These are phyloP conservation scores for Hyperoplus immaculatus DNA, from an alignment of 2,797 vertebrate species.

Conservation along the genomic window DNA sequence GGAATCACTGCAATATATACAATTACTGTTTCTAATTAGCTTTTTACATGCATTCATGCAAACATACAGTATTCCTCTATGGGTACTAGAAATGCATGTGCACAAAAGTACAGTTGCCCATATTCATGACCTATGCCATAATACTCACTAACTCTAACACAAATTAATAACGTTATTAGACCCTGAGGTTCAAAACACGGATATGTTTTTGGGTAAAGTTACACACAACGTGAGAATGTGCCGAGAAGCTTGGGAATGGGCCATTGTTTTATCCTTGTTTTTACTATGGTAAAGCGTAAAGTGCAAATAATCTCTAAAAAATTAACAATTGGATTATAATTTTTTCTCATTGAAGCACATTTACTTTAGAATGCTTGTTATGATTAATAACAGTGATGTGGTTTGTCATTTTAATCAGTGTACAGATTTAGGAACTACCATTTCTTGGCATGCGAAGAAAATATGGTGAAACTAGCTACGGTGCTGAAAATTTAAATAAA, in stretches of 20 bases:
- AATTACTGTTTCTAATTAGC: background rate
- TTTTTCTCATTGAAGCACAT: slow-evolving; percentile 7
- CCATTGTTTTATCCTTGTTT: too few relatives aligned
- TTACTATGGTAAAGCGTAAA: too few relatives aligned
- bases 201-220: background rate
- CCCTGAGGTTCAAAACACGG: too few relatives aligned
- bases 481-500: slow-evolving; percentile 31
- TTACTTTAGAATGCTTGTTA: slow-evolving; percentile 20
- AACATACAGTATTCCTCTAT: background rate
- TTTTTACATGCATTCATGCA: slow-evolving; percentile 1
- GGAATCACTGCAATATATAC: background rate
- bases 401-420: background rate
- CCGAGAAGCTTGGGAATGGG: too few relatives aligned
- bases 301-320: background rate
- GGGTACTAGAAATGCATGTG: background rate
- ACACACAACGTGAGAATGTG: background rate
- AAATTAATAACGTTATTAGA: too few relatives aligned
- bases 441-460: slow-evolving; percentile 11
- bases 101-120: too few relatives aligned
- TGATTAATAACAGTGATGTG: background rate
- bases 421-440: slow-evolving; percentile 1
- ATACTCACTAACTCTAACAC: background rate
- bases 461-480: slow-evolving; percentile 18
- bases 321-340: background rate
- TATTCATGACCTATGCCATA: background rate